phyloP scores from a whole-genome alignment of 2,888 invertebrate genomes.

The Eulithis prunata region DNA sequence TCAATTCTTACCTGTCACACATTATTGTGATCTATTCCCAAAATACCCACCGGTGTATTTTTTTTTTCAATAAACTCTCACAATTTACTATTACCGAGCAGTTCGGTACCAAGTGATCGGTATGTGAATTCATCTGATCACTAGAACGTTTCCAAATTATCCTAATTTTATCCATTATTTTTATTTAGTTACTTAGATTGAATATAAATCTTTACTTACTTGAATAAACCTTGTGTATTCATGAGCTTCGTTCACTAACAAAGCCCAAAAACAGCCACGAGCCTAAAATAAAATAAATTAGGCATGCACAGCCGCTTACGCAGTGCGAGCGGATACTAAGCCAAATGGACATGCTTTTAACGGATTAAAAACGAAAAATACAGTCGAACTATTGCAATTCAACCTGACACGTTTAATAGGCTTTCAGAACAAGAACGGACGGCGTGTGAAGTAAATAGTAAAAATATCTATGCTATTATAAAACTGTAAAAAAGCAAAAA shows the following conservation, averaged over 20 bases:
- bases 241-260: conserved; percentile 14
- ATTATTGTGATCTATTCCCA: too few relatives aligned
- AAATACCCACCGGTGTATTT: too few relatives aligned
- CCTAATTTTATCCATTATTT: neutral
- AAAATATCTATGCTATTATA: too few relatives aligned
- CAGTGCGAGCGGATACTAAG: conserved; percentile 33
- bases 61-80: too few relatives aligned
- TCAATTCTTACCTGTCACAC: too few relatives aligned
- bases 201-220: neutral
- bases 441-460: too few relatives aligned
- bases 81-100: too few relatives aligned
- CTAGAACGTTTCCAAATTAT: too few relatives aligned
- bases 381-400: conserved; percentile 20
- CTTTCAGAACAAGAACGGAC: neutral
- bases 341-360: conserved; percentile 42
- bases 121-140: too few relatives aligned
- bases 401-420: conserved; percentile 13
- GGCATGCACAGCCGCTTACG: conserved; percentile 42
- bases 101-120: too few relatives aligned
- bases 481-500: too few relatives aligned
- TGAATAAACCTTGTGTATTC: conserved; percentile 13
- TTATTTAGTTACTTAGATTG: neutral
- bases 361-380: conserved; percentile 36
- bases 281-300: conserved; percentile 40
- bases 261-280: conserved; percentile 1